These are phyloP conservation scores for Phylloscopus trochiloides DNA, from an alignment of 2,113 vertebrate species.

Conservation along the genomic window DNA sequence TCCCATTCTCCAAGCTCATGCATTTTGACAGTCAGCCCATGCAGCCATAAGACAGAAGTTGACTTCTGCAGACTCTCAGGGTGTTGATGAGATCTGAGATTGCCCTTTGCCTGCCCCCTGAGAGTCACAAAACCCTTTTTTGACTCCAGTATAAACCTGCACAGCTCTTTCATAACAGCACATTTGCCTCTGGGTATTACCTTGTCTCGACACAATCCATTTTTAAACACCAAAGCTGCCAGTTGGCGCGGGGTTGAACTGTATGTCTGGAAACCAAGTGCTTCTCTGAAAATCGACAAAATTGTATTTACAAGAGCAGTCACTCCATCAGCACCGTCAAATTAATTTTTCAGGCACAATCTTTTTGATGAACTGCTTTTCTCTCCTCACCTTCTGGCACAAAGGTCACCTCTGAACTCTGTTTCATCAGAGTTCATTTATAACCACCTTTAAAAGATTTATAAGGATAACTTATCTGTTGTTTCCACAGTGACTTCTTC, in stretches of 20 bases:
- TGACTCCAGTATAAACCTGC: neutral
- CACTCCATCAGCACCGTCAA: neutral
- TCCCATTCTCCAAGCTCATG: neutral
- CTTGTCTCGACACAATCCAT: constrained; percentile 32
- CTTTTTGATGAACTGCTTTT: neutral
- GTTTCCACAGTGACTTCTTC: neutral
- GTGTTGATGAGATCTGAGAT: neutral
- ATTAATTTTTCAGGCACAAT: neutral
- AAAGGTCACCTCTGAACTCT: neutral
- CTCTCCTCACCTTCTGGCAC: neutral
- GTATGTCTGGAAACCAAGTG: constrained; percentile 25
- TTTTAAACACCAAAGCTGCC: constrained; percentile 48
- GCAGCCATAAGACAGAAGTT: neutral
- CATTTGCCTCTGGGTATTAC: constrained; percentile 41
- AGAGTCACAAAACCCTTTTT: neutral
- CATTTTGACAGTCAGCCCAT: neutral
- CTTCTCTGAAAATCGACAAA: neutral
- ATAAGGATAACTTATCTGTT: neutral
- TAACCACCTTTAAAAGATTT: neutral
- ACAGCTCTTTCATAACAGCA: constrained; percentile 12
- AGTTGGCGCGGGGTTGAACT: neutral
- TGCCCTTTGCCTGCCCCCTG: neutral
- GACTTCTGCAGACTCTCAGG: neutral
- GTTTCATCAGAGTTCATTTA: neutral
- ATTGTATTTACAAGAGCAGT: constrained; percentile 5